Evolutionary conservation across 2,888 invertebrate genomes (phyloP).

Genomic region (Tenthredo livida): DNA sequence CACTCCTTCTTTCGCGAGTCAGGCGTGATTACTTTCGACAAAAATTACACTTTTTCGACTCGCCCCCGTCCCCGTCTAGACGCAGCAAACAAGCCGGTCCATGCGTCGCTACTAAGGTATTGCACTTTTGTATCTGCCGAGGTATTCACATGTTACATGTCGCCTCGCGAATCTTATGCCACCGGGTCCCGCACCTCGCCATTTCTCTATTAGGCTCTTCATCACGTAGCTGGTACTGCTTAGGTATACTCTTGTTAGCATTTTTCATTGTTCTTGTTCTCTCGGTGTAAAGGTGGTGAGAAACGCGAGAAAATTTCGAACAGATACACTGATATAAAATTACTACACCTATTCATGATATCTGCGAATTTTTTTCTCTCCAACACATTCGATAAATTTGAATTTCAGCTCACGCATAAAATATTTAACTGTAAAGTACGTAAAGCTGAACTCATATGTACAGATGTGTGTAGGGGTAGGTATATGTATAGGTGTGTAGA

Average conservation of each 20-base stretch:
- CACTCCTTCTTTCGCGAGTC: conserved; percentile 1
- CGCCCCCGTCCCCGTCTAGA: conserved; percentile 18
- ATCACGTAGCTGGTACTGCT: not conserved
- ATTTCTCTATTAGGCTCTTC: conserved; percentile 11
- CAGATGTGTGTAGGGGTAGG: not conserved
- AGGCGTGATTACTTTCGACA: conserved; percentile 46
- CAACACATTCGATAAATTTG: not conserved
- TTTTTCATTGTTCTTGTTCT: not conserved
- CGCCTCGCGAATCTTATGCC: not conserved
- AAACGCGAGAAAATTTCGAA: not conserved
- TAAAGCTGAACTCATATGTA: not conserved
- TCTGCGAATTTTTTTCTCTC: not conserved
- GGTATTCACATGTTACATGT: conserved; percentile 14
- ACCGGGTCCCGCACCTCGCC: not conserved
- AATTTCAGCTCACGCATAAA: not conserved
- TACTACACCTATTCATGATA: not conserved
- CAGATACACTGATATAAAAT: not conserved
- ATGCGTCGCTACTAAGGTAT: conserved; percentile 4
- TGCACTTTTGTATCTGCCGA: conserved; percentile 2
- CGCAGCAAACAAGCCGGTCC: not conserved
- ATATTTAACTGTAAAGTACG: not conserved
- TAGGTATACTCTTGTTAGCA: not conserved
- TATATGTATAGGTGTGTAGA: not conserved
- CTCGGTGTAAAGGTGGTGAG: not conserved
- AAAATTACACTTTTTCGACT: conserved; percentile 36